Base-by-base conservation (phyloP, 2,888 invertebrate species). In the Campoletis raptor region DNA sequence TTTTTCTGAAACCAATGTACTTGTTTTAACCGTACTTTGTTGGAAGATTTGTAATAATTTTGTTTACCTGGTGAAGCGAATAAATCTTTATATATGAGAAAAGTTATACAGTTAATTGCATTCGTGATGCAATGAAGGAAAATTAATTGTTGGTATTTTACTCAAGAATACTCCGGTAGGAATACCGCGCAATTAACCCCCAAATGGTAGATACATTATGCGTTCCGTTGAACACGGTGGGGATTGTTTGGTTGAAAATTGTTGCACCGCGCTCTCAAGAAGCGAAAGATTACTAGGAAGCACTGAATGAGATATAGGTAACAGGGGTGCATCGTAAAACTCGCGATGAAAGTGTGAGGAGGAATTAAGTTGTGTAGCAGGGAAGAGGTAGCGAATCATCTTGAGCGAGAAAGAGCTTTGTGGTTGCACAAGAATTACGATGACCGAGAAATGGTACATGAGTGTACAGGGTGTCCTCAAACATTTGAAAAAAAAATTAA, bases 401-500 rank as follows among this genome's bases (percentile, higher is more conserved):
- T 45, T 48, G 70, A 82, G 67, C 24, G 79, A 79, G 57, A 82
- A 78, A 74, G 85, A 73, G 82, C 45, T 24, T 66, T 52, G 81
- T 69, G 77, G 81, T 77, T 70, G 69, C 66, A 48, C 70, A 85
- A 84, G 89, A 89, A 89, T 90, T 89, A 89, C 86, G 89, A 83
- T 78, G 82, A 82, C 76, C 86, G 84, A 85, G 77, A 88, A 85
- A 87, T 85, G 83, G 76, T n/a, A 73, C 48, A 64, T 64, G 1
- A 9, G 30, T 30, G 15, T 61, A 61, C 61, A 61, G 61, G 61
- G 30, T 61, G 61, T 61, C 30, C 61, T 12, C 12, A 1, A 61
- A 61, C 2, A 30, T 61, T 30, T 6, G 30, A 5, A 10, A 7
- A 18, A 61, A 61, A 6, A 61, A 6, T 24, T 5, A 5, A 6